A percentile compares a stretch with the other conserved stretches of the same genome.
phyloP scores from a whole-genome alignment of 2,113 vertebrate genomes.

The Agelaius tricolor region DNA sequence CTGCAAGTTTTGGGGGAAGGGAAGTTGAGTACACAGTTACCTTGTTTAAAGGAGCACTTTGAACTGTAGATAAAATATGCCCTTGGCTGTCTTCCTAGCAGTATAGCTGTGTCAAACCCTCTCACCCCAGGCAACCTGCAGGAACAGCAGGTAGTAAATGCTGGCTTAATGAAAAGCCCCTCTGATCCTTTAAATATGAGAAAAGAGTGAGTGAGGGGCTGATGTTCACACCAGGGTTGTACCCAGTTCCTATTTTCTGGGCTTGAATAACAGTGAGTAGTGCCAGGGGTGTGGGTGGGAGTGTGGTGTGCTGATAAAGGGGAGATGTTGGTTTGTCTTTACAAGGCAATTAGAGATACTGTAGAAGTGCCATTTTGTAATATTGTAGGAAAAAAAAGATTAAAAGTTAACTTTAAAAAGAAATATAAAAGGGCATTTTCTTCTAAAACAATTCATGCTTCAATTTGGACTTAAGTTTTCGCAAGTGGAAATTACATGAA shows the following conservation, averaged over 20 bases:
- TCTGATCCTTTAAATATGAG: neutral
- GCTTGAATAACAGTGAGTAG: neutral
- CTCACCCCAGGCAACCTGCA: neutral
- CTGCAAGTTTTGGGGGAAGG: neutral
- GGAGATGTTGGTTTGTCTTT: neutral
- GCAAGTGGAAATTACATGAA: neutral
- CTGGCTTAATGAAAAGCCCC: neutral
- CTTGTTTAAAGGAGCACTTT: rapidly evolving
- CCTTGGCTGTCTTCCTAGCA: neutral
- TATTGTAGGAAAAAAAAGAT: neutral
- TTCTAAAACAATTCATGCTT: neutral
- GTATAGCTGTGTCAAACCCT: neutral
- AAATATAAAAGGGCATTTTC: neutral
- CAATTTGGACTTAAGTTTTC: neutral
- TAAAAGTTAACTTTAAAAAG: neutral
- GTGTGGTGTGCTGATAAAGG: rapidly evolving
- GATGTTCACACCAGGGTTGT: neutral
- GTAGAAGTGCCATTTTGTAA: neutral
- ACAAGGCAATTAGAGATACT: neutral
- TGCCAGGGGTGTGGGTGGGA: neutral
- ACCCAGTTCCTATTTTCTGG: neutral
- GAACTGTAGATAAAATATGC: neutral
- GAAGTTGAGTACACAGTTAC: neutral
- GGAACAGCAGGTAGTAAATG: neutral
- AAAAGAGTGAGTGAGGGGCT: neutral